phyloP scores from a whole-genome alignment of 2,113 vertebrate genomes.

The Tenebrosternarchus preto region DNA sequence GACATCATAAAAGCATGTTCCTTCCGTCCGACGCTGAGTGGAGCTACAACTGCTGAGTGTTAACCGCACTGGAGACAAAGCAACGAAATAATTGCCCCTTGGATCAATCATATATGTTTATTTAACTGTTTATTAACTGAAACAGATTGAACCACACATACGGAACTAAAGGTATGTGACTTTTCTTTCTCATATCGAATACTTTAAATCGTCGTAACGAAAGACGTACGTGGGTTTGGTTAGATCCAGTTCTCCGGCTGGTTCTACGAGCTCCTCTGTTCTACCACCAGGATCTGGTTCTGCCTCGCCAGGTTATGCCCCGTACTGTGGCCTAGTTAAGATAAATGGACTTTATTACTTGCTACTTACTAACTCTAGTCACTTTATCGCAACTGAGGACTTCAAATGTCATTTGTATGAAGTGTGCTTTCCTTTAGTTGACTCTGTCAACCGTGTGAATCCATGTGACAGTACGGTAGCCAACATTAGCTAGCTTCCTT shows the following conservation, averaged over 20 bases:
- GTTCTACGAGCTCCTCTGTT: conserved; percentile 66
- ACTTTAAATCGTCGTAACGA: conserved; percentile 38
- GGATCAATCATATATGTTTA: conserved; percentile 75
- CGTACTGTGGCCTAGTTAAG: conserved; percentile 59
- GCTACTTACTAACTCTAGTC: background rate
- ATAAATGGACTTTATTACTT: background rate
- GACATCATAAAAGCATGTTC: conserved; percentile 74
- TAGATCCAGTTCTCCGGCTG: conserved; percentile 71
- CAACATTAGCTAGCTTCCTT: conserved; percentile 59
- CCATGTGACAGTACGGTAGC: conserved; percentile 51
- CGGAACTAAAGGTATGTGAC: conserved; percentile 64
- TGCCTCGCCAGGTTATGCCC: conserved; percentile 73
- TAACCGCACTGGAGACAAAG: conserved; percentile 81
- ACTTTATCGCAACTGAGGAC: background rate
- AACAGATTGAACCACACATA: conserved; percentile 42
- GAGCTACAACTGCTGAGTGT: conserved; percentile 75
- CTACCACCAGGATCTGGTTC: conserved; percentile 68
- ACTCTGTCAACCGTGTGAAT: conserved; percentile 19
- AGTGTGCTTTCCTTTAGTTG: conserved; percentile 31
- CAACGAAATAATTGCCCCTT: conserved; percentile 73
- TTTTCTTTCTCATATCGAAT: background rate
- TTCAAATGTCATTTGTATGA: background rate
- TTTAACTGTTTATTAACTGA: conserved; percentile 73
- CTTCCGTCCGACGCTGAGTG: conserved; percentile 78
- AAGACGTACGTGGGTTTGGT: conserved; percentile 38